phyloP scores from a whole-genome alignment of 1,140 invertebrate genomes.

The Lepidurus packardi region DNA sequence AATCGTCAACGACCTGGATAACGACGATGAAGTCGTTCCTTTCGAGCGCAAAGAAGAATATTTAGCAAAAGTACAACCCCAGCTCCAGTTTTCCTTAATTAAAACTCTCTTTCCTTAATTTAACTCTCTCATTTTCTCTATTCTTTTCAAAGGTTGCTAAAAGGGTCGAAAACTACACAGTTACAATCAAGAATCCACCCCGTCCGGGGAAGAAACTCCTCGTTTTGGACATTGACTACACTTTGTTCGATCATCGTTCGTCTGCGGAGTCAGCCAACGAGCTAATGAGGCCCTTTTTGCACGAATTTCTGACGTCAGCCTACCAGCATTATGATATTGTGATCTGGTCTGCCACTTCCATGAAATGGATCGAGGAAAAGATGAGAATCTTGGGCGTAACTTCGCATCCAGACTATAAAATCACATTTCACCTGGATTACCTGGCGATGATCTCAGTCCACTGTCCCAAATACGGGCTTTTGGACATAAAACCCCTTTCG shows the following conservation, averaged over 20 bases:
- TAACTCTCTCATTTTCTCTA: background rate
- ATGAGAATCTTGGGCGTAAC: slow-evolving; percentile 87
- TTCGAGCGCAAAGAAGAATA: slow-evolving; percentile 69
- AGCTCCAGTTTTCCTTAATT: background rate
- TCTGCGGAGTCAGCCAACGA: slow-evolving; percentile 79
- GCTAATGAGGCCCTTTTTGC: slow-evolving; percentile 89
- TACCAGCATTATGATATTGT: slow-evolving; percentile 82
- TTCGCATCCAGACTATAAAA: slow-evolving; percentile 78
- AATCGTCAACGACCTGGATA: slow-evolving; percentile 77
- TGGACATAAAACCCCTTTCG: slow-evolving; percentile 89
- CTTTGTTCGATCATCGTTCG: slow-evolving; percentile 90
- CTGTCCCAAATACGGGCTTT: slow-evolving; percentile 78
- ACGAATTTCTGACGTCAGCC: slow-evolving; percentile 87
- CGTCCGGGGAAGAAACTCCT: slow-evolving; percentile 79
- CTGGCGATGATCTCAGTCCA: slow-evolving; percentile 92
- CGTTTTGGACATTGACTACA: slow-evolving; percentile 96
- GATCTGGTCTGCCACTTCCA: slow-evolving; percentile 92
- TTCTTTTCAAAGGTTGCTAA: slow-evolving; percentile 67
- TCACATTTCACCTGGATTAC: slow-evolving; percentile 85
- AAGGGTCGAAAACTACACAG: slow-evolving; percentile 70
- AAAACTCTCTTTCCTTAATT: background rate
- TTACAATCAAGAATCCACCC: slow-evolving; percentile 73
- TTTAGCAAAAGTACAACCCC: slow-evolving; percentile 47
- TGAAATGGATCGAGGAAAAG: slow-evolving; percentile 98
- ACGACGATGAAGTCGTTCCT: slow-evolving; percentile 69